phyloP scores from a whole-genome alignment of 2,113 vertebrate genomes.

The Xerus inauris region DNA sequence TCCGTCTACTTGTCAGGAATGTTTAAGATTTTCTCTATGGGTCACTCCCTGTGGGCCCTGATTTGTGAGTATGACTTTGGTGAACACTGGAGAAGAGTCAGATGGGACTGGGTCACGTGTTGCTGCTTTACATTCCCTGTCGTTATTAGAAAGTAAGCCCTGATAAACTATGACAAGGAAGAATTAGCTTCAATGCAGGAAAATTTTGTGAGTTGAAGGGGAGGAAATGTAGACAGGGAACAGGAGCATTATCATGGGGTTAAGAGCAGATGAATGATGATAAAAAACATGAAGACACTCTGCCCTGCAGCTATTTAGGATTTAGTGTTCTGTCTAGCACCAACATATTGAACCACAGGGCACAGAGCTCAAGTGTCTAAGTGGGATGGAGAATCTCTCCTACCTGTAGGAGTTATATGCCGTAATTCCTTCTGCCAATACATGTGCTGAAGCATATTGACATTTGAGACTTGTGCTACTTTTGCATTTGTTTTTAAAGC shows the following conservation, averaged over 20 bases:
- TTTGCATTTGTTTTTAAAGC: constrained; percentile 16
- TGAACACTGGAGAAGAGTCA: not conserved
- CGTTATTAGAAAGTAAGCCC: not conserved
- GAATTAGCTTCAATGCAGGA: not conserved
- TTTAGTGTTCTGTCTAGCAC: not conserved
- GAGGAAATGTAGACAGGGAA: not conserved
- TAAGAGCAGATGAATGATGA: not conserved
- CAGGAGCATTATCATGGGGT: fast-evolving
- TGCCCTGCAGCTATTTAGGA: not conserved
- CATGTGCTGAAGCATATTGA: not conserved
- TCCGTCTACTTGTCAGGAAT: not conserved
- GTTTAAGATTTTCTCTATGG: not conserved
- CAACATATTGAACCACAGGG: not conserved
- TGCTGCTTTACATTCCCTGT: not conserved
- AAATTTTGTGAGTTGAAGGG: not conserved
- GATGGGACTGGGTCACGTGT: not conserved
- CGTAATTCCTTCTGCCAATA: not conserved
- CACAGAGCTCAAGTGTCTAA: not conserved
- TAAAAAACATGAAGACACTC: not conserved
- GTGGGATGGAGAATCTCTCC: not conserved
- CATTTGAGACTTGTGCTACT: not conserved
- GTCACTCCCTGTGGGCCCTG: too few relatives aligned
- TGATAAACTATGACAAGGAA: not conserved
- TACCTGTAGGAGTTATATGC: not conserved
- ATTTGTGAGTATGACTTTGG: not conserved